Base-by-base conservation (phyloP, 2,888 invertebrate genomes). In the Rotaria socialis region DNA sequence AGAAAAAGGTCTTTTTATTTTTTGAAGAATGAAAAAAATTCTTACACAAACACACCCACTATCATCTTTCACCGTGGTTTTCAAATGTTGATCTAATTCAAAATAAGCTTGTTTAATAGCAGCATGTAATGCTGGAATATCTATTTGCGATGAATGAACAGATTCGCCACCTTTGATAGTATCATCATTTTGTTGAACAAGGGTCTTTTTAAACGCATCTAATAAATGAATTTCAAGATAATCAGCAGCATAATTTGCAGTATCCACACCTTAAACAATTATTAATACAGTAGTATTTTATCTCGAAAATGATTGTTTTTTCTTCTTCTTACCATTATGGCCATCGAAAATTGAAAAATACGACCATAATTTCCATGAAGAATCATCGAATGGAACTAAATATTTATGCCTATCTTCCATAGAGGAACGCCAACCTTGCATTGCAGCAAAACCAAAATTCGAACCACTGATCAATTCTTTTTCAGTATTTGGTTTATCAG, bases 311-410 rank as follows among this genome's bases (percentile, higher is more conserved):
- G 35, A 52, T 24, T 56, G 5, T 67, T 10, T 27, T 35, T 19
- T 89, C 43, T 10, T 27, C 16, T 19, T 89, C 43, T 91, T 95
- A 86, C 98, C 99, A 85, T 97, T 97, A 92, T 99, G 99, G 3
- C 99, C 99, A 92, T 99, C 99, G 92, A 98, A 99, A 86, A 99
- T 97, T 27, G 96, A 98, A 92, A 99, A 99, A 92, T 97, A 99
- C 85, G 96, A 92, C 92, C 92, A 92, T 85, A 91, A 90, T 80
- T 89, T 89, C 87, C 91, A 91, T 50, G 92, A 89, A 86, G 90
- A 90, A 85, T 90, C 89, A 60, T 92, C 91, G 88, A 97, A 93
- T 89, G 95, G 94, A 80, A 94, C 94, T 90, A 95, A 94, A 88
- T 96, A 97, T 92, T 94, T 94, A 92, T 98, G 98, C 88, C 97